Evolutionary conservation across 2,888 invertebrate species (phyloP).

Genomic region (Crocallis elinguaria): DNA sequence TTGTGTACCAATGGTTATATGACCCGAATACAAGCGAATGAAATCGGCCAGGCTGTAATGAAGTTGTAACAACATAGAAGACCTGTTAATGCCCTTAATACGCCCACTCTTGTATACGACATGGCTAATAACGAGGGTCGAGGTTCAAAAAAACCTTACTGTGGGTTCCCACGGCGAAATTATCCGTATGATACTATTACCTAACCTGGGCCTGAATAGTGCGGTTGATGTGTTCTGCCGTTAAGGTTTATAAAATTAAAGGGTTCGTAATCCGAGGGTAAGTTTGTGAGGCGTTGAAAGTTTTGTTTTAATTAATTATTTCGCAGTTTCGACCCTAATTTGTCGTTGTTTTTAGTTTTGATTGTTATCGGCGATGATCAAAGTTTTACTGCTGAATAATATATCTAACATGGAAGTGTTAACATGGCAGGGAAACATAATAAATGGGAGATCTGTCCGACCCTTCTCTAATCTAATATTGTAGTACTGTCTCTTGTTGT

Average conservation of each 20-base stretch:
- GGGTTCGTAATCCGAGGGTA: neutral
- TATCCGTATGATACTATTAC: neutral
- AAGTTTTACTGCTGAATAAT: too few species aligned
- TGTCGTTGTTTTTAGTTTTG: neutral
- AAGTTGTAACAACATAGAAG: neutral
- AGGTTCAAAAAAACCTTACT: conserved; percentile 6
- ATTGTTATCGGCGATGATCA: neutral
- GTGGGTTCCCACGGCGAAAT: conserved; percentile 6
- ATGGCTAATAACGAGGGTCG: conserved; percentile 3
- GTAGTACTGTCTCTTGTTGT: too few species aligned
- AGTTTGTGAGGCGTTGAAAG: neutral
- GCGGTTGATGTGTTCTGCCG: neutral
- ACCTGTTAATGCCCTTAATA: neutral
- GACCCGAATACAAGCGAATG: too few species aligned
- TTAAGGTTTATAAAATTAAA: conserved; percentile 7
- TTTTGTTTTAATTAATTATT: conserved; percentile 8
- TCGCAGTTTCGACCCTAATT: conserved; percentile 4
- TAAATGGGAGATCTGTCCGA: too few species aligned
- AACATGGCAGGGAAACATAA: too few species aligned
- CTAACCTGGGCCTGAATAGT: conserved; percentile 2
- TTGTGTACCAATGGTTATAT: too few species aligned
- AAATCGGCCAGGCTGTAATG: neutral
- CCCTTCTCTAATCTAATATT: too few species aligned
- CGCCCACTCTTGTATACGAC: conserved; percentile 1
- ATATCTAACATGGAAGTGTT: too few species aligned